These are phyloP conservation scores for Toxostoma redivivum DNA, from an alignment of 2,113 vertebrate genomes.

Conservation along the genomic window DNA sequence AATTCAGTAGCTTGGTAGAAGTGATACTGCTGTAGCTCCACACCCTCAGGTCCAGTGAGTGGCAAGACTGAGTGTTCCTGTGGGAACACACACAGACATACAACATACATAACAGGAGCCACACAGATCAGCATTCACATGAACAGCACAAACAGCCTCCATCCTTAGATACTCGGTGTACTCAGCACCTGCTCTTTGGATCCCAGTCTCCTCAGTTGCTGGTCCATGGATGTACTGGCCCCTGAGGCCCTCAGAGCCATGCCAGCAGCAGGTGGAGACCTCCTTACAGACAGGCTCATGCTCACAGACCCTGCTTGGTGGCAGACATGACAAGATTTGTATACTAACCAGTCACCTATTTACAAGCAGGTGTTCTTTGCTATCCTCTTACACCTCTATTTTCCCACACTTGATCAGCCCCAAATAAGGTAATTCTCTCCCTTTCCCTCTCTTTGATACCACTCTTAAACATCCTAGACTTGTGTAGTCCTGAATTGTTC, in stretches of 20 bases:
- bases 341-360: not conserved
- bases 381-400: not conserved
- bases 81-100: not conserved
- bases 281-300: not conserved
- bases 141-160: not conserved
- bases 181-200: not conserved
- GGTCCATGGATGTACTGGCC: not conserved
- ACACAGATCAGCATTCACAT: not conserved
- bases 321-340: not conserved
- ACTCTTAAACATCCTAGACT: not conserved
- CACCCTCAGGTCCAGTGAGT: not conserved
- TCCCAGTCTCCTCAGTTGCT: not conserved
- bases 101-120: not conserved
- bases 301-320: not conserved
- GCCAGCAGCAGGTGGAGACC: not conserved
- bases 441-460: not conserved
- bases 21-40: not conserved
- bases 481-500: not conserved
- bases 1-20: not conserved
- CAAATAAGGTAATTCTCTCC: not conserved
- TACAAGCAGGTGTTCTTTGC: not conserved
- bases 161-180: not conserved
- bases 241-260: accelerated
- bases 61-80: not conserved
- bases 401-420: not conserved